Percentiles rank a stretch among this genome's conserved stretches.
Evolutionary conservation across 1,140 invertebrate species (phyloP).

Genomic region (Drosophila pseudoobscura): DNA sequence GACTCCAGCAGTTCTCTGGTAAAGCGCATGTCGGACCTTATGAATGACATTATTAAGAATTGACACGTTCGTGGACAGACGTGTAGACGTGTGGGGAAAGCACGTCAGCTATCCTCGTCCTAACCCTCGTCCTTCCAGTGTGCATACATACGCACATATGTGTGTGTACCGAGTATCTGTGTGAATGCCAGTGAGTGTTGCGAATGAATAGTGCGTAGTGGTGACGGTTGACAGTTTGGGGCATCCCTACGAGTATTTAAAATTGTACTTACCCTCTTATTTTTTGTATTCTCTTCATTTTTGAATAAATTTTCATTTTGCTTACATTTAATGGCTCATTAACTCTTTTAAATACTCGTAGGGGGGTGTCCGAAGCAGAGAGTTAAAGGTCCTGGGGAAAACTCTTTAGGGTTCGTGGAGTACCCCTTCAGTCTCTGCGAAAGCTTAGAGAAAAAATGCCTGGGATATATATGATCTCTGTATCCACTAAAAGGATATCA

Average conservation of each 20-base stretch:
- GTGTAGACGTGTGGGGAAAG: background rate
- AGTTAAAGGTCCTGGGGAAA: no score
- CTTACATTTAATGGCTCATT: slow-evolving; percentile 21
- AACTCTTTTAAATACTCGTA: slow-evolving; percentile 66
- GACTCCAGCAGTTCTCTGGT: slow-evolving; percentile 85
- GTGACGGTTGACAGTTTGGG: slow-evolving; percentile 44
- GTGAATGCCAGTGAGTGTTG: slow-evolving; percentile 1
- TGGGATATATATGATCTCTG: no score
- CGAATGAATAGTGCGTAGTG: slow-evolving; percentile 24
- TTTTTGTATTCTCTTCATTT: slow-evolving; percentile 60
- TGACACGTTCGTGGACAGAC: slow-evolving; percentile 20
- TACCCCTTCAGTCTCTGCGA: no score
- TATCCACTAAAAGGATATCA: no score
- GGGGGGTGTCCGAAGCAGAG: background rate
- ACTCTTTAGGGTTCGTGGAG: no score
- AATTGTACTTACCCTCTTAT: slow-evolving; percentile 52
- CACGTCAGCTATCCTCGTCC: background rate
- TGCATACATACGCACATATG: background rate
- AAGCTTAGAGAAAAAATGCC: no score
- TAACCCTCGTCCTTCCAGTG: no score
- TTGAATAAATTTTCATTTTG: slow-evolving; percentile 63
- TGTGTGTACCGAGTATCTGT: slow-evolving; percentile 1
- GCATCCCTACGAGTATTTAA: slow-evolving; percentile 58
- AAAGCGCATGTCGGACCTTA: slow-evolving; percentile 83
- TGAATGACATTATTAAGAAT: slow-evolving; percentile 83